Base-by-base conservation (phyloP, 92 coral and sea anemone genomes). In the Epizoanthus ramosus region DNA sequence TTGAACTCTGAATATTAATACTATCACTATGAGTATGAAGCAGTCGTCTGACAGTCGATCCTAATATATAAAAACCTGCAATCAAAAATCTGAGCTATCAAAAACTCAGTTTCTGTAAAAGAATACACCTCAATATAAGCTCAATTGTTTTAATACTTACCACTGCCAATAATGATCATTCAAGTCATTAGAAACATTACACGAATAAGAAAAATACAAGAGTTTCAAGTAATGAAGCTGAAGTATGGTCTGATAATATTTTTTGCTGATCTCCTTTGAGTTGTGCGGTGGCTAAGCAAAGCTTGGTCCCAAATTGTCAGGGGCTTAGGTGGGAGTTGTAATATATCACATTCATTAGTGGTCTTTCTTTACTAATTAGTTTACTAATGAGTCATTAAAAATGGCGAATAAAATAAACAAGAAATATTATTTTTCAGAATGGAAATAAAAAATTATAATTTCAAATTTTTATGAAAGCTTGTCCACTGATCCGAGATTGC, bases 281-380 rank as follows among this genome's bases (percentile, higher is more conserved):
- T 60, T 22, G 82, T 19, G 59, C 23, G 82, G 82, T 77, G 71
- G 71, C 82, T 60, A 77, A 77, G 82, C 71, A 17, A 37, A 12
- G 25, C 14, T 50, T 50, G 23, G 80, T 6, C 47, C 70, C 81
- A 21, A 35, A 37, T 76, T 61, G 6, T 22, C 4, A 77, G 71
- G 71, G 82, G 18, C 82, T 57, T 56, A 61, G 23, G 13, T 61
- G 33, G 19, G 39, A 53, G 18, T 37, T 68, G 63, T 37, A 28
- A n/a, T 8, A 9, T 21, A 59, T 3, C 24, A 53, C 50, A 53
- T 3, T 7, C 3, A 28, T 15, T 45, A 64, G n/a, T 31, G 35
- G 43, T 14, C 25, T 37, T 25, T 64, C n/a, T 3, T 24, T 5
- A 35, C 10, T 23, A 10, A 12, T 9, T 2, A 37, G 5, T 50